These are phyloP conservation scores for Scleropages formosus DNA, from an alignment of 2,797 vertebrate species.

Conservation along the genomic window DNA sequence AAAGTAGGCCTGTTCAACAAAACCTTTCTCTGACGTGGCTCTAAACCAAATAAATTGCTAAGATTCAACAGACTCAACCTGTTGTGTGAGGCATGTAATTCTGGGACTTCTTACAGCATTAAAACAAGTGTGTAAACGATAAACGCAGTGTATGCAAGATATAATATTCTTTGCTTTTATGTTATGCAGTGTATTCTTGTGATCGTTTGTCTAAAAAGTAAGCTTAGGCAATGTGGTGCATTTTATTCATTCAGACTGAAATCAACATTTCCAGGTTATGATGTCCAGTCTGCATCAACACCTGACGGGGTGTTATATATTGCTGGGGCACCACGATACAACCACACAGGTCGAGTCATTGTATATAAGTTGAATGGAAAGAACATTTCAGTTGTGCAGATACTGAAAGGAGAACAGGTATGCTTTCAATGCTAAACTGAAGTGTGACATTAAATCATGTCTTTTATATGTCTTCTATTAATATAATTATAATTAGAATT, in stretches of 20 bases:
- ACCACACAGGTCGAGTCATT: slow-evolving; percentile 91
- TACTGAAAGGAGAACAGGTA: slow-evolving; percentile 89
- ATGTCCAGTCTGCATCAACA: slow-evolving; percentile 83
- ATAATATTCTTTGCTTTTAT: not conserved
- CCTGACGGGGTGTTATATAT: slow-evolving; percentile 77
- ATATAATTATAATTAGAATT: no score
- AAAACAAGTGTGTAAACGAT: not conserved
- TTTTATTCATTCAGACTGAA: not conserved
- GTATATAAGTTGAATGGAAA: slow-evolving; percentile 73
- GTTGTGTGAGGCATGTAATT: not conserved
- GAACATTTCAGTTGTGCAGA: slow-evolving; percentile 72
- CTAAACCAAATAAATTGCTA: slow-evolving; percentile 1
- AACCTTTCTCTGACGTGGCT: not conserved
- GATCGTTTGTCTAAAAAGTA: not conserved
- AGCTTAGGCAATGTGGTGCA: not conserved
- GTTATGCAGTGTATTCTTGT: not conserved
- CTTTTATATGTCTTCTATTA: no score
- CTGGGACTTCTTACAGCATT: not conserved
- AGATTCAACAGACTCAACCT: not conserved
- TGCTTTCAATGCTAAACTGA: not conserved
- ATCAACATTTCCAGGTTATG: slow-evolving; percentile 73
- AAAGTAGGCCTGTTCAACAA: not conserved
- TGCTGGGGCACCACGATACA: slow-evolving; percentile 89
- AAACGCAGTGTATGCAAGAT: not conserved
- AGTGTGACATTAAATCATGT: no score